Percentiles rank a stretch among this genome's conserved stretches.
phyloP scores from a whole-genome alignment of 2,113 vertebrate species.

The Oenanthe melanoleuca region DNA sequence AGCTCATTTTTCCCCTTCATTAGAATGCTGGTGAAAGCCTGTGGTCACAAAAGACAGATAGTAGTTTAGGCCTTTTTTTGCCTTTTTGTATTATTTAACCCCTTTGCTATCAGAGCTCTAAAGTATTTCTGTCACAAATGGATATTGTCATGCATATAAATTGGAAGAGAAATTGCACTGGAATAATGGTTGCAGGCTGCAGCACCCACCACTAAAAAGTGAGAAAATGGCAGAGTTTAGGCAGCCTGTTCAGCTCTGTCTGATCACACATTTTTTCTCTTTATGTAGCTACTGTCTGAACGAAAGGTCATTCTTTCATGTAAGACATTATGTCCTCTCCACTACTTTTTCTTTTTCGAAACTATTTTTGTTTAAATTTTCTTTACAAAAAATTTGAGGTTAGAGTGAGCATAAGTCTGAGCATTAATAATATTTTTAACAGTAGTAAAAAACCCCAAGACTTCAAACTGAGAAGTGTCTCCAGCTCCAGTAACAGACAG shows the following conservation, averaged over 20 bases:
- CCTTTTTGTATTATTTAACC: conserved; percentile 22
- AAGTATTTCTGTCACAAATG: neutral
- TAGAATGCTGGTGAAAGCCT: neutral
- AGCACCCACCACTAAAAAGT: neutral
- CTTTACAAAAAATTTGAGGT: neutral
- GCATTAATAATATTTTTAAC: neutral
- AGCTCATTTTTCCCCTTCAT: conserved; percentile 28
- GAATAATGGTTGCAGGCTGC: neutral
- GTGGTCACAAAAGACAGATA: neutral
- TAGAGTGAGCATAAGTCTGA: neutral
- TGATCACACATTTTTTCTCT: neutral
- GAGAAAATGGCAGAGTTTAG: neutral
- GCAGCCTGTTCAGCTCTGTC: neutral
- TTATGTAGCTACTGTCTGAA: neutral
- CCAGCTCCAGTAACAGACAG: neutral
- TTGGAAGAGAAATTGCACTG: neutral
- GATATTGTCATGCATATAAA: neutral
- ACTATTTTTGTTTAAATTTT: neutral
- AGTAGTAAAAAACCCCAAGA: neutral
- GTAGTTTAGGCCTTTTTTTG: neutral
- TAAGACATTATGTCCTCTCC: neutral
- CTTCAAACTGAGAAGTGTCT: neutral
- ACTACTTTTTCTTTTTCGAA: neutral
- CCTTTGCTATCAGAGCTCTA: neutral
- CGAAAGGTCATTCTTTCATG: neutral